phyloP scores from a whole-genome alignment of 2,113 vertebrate species.

The Hassar affinis region DNA sequence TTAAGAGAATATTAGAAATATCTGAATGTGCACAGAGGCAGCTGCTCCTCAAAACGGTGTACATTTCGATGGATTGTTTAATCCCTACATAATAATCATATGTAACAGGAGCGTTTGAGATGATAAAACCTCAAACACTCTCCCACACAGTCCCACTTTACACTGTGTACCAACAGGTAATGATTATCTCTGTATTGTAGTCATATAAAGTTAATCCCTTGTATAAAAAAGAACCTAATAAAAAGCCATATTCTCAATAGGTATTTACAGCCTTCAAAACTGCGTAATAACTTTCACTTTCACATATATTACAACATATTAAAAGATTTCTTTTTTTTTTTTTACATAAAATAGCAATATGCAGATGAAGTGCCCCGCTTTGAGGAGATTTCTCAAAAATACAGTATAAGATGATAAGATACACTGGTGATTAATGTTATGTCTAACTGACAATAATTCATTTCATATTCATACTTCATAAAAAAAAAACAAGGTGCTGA shows the following conservation, averaged over 20 bases:
- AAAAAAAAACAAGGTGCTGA: conserved; percentile 78
- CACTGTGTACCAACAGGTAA: conserved; percentile 71
- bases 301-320: conserved; percentile 86
- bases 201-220: conserved; percentile 76
- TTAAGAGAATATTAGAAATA: conserved; percentile 25
- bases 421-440: conserved; percentile 67
- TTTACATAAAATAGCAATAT: conserved; percentile 84
- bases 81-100: conserved; percentile 55
- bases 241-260: conserved; percentile 75
- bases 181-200: conserved; percentile 70
- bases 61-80: conserved; percentile 51
- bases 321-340: conserved; percentile 67
- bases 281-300: conserved; percentile 83
- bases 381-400: conserved; percentile 68
- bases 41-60: conserved; percentile 22
- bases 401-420: conserved; percentile 74
- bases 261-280: conserved; percentile 89
- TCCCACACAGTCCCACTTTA: conserved; percentile 65
- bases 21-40: conserved; percentile 16
- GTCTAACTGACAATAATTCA: conserved; percentile 72
- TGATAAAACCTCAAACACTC: conserved; percentile 39
- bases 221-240: conserved; percentile 68
- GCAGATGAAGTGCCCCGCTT: conserved; percentile 70
- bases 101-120: conserved; percentile 56
- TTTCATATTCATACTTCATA: conserved; percentile 64